phyloP scores from a whole-genome alignment of 2,797 vertebrate species.

The Spinus olivaceus region DNA sequence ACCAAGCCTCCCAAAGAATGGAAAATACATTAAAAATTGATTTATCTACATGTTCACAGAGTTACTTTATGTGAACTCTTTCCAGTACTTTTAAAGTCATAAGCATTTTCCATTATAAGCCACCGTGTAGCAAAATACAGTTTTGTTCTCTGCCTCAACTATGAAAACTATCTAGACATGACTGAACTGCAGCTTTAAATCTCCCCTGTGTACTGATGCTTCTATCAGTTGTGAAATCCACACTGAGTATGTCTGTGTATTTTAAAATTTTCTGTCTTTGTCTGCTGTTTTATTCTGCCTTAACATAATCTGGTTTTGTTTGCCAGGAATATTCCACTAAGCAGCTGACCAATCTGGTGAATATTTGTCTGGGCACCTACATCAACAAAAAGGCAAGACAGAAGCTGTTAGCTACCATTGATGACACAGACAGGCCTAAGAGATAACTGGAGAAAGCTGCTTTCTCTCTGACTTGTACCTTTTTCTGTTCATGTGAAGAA shows the following conservation, averaged over 20 bases:
- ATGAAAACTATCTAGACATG: not conserved
- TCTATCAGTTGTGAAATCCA: not conserved
- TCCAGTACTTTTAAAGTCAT: not conserved
- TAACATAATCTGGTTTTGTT: conserved; percentile 50
- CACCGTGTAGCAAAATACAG: not conserved
- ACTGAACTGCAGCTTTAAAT: not conserved
- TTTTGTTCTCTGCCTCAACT: not conserved
- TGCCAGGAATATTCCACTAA: conserved; percentile 96
- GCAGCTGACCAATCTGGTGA: conserved; percentile 96
- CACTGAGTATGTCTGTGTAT: not conserved
- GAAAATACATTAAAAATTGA: conserved; percentile 21
- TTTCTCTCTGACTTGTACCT: not conserved
- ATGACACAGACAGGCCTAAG: conserved; percentile 94
- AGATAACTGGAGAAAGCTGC: conserved; percentile 80
- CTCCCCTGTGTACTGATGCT: not conserved
- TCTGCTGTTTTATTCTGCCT: not conserved
- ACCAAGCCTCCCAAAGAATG: not conserved
- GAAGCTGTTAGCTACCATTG: conserved; percentile 93
- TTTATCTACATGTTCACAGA: not conserved
- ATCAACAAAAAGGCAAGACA: conserved; percentile 99
- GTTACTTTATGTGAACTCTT: not conserved
- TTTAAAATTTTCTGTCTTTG: not conserved
- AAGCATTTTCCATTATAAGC: conserved; percentile 1
- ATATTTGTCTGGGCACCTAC: conserved; percentile 94
- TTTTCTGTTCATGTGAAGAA: not conserved